Evolutionary conservation across 2,888 invertebrate species (phyloP).

Genomic region (Micropterix aruncella): DNA sequence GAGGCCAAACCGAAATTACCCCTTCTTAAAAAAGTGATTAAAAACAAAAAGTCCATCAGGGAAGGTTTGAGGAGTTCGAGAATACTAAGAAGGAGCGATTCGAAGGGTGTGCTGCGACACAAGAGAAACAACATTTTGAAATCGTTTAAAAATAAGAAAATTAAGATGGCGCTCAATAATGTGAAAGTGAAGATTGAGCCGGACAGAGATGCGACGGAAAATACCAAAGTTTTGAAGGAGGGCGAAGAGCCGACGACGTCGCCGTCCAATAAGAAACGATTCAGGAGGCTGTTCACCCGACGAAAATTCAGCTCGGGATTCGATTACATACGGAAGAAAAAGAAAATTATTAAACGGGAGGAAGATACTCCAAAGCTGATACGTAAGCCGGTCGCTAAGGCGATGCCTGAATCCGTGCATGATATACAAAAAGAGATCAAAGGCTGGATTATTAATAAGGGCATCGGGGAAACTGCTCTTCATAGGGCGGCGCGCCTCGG

Average conservation of each 20-base stretch:
- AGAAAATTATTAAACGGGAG: conserved; percentile 52
- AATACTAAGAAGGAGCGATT: conserved; percentile 31
- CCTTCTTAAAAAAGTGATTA: conserved; percentile 26
- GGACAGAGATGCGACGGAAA: conserved; percentile 24
- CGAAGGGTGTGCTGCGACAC: conserved; percentile 29
- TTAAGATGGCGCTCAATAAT: conserved; percentile 24
- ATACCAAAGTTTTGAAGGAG: conserved; percentile 22
- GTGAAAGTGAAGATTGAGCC: conserved; percentile 25
- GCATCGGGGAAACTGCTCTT: conserved; percentile 84
- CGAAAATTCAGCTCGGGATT: conserved; percentile 73
- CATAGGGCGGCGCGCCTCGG: conserved; percentile 86
- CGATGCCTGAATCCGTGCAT: conserved; percentile 51
- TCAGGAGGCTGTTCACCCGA: conserved; percentile 50
- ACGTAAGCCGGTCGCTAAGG: conserved; percentile 30
- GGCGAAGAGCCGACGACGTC: conserved; percentile 15
- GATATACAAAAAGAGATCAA: conserved; percentile 79
- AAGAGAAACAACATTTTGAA: conserved; percentile 35
- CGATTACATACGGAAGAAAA: conserved; percentile 82
- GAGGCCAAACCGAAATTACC: conserved; percentile 4
- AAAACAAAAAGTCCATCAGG: conserved; percentile 31
- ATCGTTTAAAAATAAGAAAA: conserved; percentile 27
- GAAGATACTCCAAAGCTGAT: conserved; percentile 29
- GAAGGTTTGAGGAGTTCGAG: conserved; percentile 35
- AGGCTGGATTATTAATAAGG: conserved; percentile 87
- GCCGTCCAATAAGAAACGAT: conserved; percentile 30